phyloP scores from a whole-genome alignment of 2,113 vertebrate genomes.

The Hippocampus guttulatus region DNA sequence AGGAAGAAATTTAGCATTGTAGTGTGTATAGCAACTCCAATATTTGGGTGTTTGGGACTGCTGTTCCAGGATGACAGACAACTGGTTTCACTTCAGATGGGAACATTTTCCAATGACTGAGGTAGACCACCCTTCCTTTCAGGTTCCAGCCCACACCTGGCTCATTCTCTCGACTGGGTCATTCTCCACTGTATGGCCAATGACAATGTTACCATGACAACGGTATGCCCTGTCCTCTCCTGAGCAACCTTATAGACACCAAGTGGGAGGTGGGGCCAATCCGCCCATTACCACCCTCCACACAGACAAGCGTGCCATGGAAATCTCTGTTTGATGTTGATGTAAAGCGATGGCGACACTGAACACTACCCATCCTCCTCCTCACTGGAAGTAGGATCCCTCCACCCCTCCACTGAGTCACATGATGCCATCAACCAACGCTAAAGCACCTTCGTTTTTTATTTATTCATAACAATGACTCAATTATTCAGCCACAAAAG shows the following conservation, averaged over 20 bases:
- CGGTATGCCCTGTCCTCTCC: constrained; percentile 48
- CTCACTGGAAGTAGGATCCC: background rate
- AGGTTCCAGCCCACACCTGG: constrained; percentile 13
- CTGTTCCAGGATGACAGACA: constrained; percentile 28
- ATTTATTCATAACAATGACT: constrained; percentile 63
- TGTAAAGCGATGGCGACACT: constrained; percentile 55
- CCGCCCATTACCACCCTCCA: constrained; percentile 25
- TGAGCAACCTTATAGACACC: constrained; percentile 28
- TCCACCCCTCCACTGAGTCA: constrained; percentile 26
- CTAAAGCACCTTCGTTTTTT: constrained; percentile 28
- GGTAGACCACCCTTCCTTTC: background rate
- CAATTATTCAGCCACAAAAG: constrained; percentile 54
- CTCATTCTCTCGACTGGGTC: constrained; percentile 26
- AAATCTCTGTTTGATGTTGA: constrained; percentile 53
- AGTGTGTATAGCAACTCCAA: background rate
- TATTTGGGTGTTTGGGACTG: background rate
- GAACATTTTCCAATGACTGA: constrained; percentile 4
- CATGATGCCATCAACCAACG: constrained; percentile 44
- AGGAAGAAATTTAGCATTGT: too few species aligned
- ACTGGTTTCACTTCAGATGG: constrained; percentile 19
- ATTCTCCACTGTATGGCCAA: constrained; percentile 32
- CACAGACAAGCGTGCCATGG: constrained; percentile 31
- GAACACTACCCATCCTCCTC: constrained; percentile 49
- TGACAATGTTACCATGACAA: constrained; percentile 63
- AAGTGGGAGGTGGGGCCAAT: constrained; percentile 20